A percentile compares a stretch with the other conserved stretches of the same genome.
Evolutionary conservation across 2,113 vertebrate species (phyloP).

Genomic region (Strix aluco): DNA sequence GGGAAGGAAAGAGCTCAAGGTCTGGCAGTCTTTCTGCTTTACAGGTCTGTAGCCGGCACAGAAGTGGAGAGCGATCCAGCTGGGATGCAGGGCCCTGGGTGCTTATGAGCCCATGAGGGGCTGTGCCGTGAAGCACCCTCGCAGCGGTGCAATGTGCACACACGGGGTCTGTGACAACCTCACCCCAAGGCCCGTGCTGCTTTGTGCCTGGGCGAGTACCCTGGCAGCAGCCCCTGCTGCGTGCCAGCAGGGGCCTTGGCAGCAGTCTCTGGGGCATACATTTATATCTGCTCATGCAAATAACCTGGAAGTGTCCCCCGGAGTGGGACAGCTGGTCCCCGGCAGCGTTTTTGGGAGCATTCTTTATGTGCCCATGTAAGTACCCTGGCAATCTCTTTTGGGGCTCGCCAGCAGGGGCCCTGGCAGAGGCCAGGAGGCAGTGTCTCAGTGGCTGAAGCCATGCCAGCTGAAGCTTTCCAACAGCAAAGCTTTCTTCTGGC

Average conservation of each 20-base stretch:
- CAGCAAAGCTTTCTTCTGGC: slow-evolving; percentile 28
- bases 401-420: slow-evolving; percentile 35
- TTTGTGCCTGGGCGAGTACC: neutral
- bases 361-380: slow-evolving; percentile 2
- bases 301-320: neutral
- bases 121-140: neutral
- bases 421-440: neutral
- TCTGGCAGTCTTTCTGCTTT: slow-evolving; percentile 24
- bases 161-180: neutral
- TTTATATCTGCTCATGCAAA: slow-evolving; percentile 29
- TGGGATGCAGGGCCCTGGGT: neutral
- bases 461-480: slow-evolving; percentile 20
- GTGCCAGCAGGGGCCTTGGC: slow-evolving; percentile 36
- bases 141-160: neutral
- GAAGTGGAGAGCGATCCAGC: neutral
- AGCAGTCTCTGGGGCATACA: neutral
- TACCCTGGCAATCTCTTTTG: slow-evolving; percentile 3
- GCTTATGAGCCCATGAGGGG: neutral
- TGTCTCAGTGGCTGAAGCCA: neutral
- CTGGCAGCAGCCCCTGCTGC: neutral
- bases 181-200: neutral
- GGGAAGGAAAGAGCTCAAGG: slow-evolving; percentile 25
- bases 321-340: slow-evolving; percentile 28
- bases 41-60: slow-evolving; percentile 8
- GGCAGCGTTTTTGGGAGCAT: neutral